phyloP scores from a whole-genome alignment of 2,113 vertebrate species.

The Plecturocebus donacophilus region DNA sequence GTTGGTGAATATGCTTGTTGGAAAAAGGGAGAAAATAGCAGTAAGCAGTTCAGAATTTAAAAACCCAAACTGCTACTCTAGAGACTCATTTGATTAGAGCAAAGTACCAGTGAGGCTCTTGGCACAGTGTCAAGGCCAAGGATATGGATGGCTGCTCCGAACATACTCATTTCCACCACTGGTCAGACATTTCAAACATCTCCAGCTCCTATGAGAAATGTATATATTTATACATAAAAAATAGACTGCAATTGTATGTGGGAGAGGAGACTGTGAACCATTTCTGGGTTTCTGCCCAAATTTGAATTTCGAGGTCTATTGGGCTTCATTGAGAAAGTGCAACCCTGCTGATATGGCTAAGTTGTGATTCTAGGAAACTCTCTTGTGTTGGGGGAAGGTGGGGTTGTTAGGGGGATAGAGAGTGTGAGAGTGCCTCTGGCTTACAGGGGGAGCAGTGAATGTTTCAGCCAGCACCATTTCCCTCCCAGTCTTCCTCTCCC shows the following conservation, averaged over 20 bases:
- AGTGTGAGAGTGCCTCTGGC: background rate
- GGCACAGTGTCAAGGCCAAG: background rate
- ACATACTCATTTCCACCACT: background rate
- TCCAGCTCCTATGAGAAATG: background rate
- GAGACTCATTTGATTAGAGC: background rate
- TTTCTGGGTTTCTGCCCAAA: background rate
- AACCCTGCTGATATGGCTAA: background rate
- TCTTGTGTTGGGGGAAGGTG: background rate
- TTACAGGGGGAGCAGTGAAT: background rate
- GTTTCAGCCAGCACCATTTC: background rate
- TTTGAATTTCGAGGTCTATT: background rate
- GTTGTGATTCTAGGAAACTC: background rate
- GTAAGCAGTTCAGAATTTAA: conserved; percentile 20
- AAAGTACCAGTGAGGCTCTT: background rate
- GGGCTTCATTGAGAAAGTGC: background rate
- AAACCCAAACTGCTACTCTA: background rate
- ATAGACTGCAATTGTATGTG: background rate
- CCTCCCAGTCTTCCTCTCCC: background rate
- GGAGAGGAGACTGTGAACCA: background rate
- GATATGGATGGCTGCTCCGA: background rate
- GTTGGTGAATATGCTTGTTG: too few species aligned
- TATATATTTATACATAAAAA: background rate
- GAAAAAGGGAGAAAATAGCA: too few species aligned
- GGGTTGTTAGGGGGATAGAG: background rate
- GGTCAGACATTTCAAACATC: background rate